Percentiles rank a stretch among this genome's conserved stretches.
Conservation (phyloP, 2,888 invertebrate genomes). For the Rotaria sp. region DNA sequence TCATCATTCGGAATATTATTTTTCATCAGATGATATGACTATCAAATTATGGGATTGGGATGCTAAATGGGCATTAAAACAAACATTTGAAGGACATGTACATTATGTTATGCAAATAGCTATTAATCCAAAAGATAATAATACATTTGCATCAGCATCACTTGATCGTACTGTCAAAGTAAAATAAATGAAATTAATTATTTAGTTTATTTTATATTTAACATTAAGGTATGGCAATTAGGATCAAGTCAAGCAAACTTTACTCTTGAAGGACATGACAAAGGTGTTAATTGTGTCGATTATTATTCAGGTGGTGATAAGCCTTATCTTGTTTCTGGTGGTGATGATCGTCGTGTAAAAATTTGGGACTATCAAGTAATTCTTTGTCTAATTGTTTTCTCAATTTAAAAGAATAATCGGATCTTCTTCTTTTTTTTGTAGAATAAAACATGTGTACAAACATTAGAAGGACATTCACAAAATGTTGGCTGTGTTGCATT, state of each 20-base stretch:
- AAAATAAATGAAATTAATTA: conserved; percentile 38
- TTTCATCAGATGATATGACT: conserved; percentile 77
- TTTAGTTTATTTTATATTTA: background rate
- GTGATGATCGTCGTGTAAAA: conserved; percentile 91
- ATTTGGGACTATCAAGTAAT: conserved; percentile 88
- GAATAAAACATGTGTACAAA: conserved; percentile 97
- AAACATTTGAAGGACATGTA: conserved; percentile 96
- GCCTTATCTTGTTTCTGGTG: conserved; percentile 94
- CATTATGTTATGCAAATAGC: conserved; percentile 99
- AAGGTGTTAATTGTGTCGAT: conserved; percentile 97
- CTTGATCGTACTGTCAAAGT: conserved; percentile 91
- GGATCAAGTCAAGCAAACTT: conserved; percentile 95
- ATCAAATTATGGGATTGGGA: conserved; percentile 99
- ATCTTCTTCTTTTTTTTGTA: conserved; percentile 57
- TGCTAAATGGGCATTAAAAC: conserved; percentile 91
- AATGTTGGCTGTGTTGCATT: conserved; percentile 83
- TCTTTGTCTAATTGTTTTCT: background rate
- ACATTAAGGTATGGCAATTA: conserved; percentile 74
- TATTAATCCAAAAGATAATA: conserved; percentile 97
- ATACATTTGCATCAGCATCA: conserved; percentile 98
- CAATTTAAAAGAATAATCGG: background rate
- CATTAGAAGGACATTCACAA: conserved; percentile 88
- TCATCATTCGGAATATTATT: background rate
- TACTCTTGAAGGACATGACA: conserved; percentile 90
- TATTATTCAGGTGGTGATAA: conserved; percentile 98